phyloP scores from a whole-genome alignment of 2,888 invertebrate genomes.

The Trissonchulus latispiculum region DNA sequence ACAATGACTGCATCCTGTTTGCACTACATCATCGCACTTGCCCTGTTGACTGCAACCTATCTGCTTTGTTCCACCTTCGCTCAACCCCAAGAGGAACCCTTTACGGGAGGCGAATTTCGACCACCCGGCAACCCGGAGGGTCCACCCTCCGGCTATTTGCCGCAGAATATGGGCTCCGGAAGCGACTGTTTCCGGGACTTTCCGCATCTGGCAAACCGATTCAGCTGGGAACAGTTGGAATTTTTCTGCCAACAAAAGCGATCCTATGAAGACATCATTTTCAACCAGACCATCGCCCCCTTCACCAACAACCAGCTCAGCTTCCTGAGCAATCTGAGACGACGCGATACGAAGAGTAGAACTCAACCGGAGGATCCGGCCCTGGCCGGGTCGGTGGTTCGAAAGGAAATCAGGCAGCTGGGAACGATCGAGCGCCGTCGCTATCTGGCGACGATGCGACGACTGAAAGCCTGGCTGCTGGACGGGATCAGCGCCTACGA shows the following conservation, averaged over 20 bases:
- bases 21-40: too few relatives aligned
- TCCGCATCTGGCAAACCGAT: constrained; percentile 10
- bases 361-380: background rate
- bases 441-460: background rate
- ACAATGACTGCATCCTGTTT: too few relatives aligned
- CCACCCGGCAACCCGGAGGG: background rate
- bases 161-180: background rate
- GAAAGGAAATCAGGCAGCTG: constrained; percentile 13
- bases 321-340: background rate
- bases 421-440: background rate
- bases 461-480: constrained; percentile 11
- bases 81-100: too few relatives aligned
- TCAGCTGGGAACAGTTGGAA: constrained; percentile 15
- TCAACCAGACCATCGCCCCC: background rate
- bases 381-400: background rate
- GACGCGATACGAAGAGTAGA: background rate
- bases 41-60: too few relatives aligned
- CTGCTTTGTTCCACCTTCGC: too few relatives aligned
- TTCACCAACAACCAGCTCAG: constrained; percentile 9
- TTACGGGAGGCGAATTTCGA: too few relatives aligned
- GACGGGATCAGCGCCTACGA: constrained; percentile 23
- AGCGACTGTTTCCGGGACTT: constrained; percentile 18
- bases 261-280: constrained; percentile 8
- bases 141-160: background rate
- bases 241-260: constrained; percentile 21